phyloP scores from a whole-genome alignment of 30 jellyfish, hydroid and myxozoan species.

The Aurelia aurita complex sp. Pacific region DNA sequence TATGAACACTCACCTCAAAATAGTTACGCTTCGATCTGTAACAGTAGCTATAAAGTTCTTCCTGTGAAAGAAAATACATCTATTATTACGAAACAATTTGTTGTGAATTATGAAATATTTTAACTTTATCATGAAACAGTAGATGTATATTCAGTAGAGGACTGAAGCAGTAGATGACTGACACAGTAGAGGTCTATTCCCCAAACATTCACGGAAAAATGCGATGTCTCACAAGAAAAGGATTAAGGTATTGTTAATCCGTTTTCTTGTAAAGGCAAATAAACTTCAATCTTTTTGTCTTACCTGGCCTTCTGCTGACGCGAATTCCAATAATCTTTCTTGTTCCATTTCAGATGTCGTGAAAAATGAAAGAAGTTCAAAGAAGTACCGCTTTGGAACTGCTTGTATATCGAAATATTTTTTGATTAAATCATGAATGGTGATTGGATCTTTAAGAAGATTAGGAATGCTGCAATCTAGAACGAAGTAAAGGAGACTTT shows the following conservation, averaged over 20 bases:
- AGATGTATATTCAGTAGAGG: too few species aligned
- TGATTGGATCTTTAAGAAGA: slow-evolving; percentile 38
- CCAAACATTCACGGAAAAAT: too few species aligned
- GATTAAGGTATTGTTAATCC: too few species aligned
- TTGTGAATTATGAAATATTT: too few species aligned
- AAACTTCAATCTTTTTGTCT: not conserved
- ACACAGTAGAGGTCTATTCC: too few species aligned
- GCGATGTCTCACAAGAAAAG: too few species aligned
- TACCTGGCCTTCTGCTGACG: slow-evolving; percentile 99
- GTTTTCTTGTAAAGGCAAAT: too few species aligned
- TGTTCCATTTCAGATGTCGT: slow-evolving; percentile 92
- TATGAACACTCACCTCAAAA: slow-evolving; percentile 70
- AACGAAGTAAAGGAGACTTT: not conserved
- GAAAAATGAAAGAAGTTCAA: slow-evolving; percentile 82
- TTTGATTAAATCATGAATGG: slow-evolving; percentile 57
- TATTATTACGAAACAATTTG: too few species aligned
- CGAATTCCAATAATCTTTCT: slow-evolving; percentile 88
- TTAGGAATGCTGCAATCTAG: slow-evolving; percentile 57
- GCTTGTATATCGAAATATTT: slow-evolving; percentile 85
- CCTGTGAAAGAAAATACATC: slow-evolving; percentile 35
- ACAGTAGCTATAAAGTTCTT: slow-evolving; percentile 92
- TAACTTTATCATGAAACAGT: too few species aligned
- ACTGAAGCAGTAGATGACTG: too few species aligned
- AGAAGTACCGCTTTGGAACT: slow-evolving; percentile 94
- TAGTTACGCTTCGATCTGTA: slow-evolving; percentile 82